These are phyloP conservation scores for Anoncus sp. DNA, from an alignment of 2,888 invertebrate genomes.

Conservation along the genomic window DNA sequence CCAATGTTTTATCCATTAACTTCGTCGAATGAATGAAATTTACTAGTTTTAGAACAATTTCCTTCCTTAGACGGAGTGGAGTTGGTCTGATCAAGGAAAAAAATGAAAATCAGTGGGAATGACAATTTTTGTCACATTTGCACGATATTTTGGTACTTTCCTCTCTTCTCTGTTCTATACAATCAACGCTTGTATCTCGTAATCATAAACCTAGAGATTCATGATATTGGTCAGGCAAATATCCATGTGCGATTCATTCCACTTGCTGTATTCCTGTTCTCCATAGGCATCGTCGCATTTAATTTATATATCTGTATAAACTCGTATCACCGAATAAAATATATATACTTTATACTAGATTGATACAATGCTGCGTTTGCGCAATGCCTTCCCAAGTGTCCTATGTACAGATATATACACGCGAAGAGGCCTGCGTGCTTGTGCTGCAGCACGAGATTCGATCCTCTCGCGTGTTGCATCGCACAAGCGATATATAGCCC, in stretches of 20 bases:
- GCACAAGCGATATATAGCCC: too few species aligned
- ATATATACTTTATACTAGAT: neutral
- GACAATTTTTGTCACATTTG: neutral
- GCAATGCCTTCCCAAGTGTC: neutral
- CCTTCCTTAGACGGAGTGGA: neutral
- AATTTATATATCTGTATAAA: slow-evolving; percentile 36
- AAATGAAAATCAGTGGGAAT: neutral
- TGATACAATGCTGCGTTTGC: slow-evolving; percentile 9
- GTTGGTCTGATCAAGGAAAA: neutral
- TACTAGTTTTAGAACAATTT: too few species aligned
- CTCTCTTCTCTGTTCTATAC: neutral
- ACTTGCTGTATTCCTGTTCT: slow-evolving; percentile 53
- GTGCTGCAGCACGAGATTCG: slow-evolving; percentile 27
- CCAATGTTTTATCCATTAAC: too few species aligned
- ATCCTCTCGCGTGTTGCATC: slow-evolving; percentile 29
- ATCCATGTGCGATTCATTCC: neutral
- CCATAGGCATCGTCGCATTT: slow-evolving; percentile 37
- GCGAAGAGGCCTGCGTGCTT: neutral
- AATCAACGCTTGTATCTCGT: neutral
- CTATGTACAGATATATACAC: neutral
- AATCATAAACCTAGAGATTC: neutral
- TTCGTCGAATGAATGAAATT: too few species aligned
- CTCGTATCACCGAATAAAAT: slow-evolving; percentile 10
- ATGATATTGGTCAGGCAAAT: slow-evolving; percentile 10
- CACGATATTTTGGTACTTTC: neutral